Evolutionary conservation across 1,140 invertebrate species (phyloP).

Genomic region (Micrasema longulum): DNA sequence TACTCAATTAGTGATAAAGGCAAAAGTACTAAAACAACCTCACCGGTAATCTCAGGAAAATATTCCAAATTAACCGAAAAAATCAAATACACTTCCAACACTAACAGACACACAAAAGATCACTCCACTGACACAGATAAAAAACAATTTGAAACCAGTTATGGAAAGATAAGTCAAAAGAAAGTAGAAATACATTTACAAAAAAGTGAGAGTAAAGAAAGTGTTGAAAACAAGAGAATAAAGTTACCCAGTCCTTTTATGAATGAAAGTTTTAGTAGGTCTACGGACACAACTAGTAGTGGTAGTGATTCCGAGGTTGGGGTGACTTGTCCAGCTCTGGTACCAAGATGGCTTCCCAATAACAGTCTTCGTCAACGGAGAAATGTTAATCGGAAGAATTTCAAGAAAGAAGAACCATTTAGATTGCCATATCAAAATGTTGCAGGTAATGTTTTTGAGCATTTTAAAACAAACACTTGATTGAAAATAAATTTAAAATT

Average conservation of each 20-base stretch:
- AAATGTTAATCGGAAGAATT: constrained; percentile 39
- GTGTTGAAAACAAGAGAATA: constrained; percentile 37
- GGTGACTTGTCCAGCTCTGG: constrained; percentile 60
- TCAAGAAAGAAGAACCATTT: constrained; percentile 47
- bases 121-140: constrained; percentile 4
- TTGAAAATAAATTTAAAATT: too few relatives aligned
- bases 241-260: constrained; percentile 49
- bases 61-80: constrained; percentile 24
- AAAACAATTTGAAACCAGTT: neutral
- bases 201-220: constrained; percentile 48
- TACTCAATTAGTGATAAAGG: constrained; percentile 3
- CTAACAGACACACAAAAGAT: constrained; percentile 39
- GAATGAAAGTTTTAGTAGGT: constrained; percentile 50
- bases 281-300: constrained; percentile 53
- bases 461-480: too few relatives aligned
- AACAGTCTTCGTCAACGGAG: constrained; percentile 47
- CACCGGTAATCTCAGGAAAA: constrained; percentile 4
- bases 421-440: constrained; percentile 50
- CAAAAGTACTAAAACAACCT: neutral
- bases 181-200: constrained; percentile 25
- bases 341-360: constrained; percentile 59
- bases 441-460: constrained; percentile 37
- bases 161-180: constrained; percentile 6
- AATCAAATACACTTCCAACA: constrained; percentile 2
- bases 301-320: constrained; percentile 60